Conservation (phyloP, 30 jellyfish, hydroid and myxozoan species). For the Aurelia sp. region DNA sequence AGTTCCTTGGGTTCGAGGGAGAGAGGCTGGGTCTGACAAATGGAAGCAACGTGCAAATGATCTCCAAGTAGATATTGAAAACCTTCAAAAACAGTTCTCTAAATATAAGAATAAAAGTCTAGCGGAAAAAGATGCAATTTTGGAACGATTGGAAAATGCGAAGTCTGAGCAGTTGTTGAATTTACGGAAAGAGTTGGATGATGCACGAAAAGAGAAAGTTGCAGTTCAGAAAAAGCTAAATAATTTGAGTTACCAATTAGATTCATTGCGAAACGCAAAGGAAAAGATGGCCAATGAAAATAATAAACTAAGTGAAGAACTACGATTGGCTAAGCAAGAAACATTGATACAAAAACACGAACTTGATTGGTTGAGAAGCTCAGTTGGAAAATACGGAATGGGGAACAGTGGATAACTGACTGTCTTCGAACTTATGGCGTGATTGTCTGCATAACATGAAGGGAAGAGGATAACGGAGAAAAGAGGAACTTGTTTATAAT, state of each 20-base stretch:
- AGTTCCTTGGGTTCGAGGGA: not conserved
- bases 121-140: constrained; percentile 32
- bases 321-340: constrained; percentile 49
- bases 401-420: too few relatives aligned
- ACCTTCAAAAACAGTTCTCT: constrained; percentile 36
- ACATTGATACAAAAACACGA: constrained; percentile 56
- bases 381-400: constrained; percentile 36
- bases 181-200: constrained; percentile 34
- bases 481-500: too few relatives aligned
- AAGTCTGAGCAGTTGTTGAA: constrained; percentile 28
- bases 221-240: constrained; percentile 14
- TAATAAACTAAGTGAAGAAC: constrained; percentile 28
- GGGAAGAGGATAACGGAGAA: too few relatives aligned
- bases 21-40: constrained; percentile 13
- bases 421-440: too few relatives aligned
- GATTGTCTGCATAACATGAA: too few relatives aligned
- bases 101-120: constrained; percentile 25
- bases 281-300: not conserved
- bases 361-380: constrained; percentile 69
- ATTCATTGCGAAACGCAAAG: not conserved
- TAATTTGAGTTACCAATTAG: constrained; percentile 12
- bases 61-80: constrained; percentile 29
- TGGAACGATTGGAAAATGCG: not conserved
- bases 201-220: constrained; percentile 1
- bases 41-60: constrained; percentile 52